Conservation (phyloP, 2,888 invertebrate species). For the Drosophila mercatorum region DNA sequence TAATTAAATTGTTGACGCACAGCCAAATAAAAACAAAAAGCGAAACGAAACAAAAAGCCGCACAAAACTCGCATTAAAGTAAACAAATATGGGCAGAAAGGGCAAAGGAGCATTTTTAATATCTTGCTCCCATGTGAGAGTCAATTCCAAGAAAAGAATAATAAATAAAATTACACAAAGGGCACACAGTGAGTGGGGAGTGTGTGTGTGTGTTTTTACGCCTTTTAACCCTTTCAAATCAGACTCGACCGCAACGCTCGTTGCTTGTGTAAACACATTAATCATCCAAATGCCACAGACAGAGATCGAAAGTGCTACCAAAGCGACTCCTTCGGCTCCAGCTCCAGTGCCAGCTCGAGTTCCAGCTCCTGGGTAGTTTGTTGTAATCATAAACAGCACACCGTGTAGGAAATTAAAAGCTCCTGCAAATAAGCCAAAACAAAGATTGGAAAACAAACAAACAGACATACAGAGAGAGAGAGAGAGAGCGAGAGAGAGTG, state of each 20-base stretch:
- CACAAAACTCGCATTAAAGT: slow-evolving; percentile 20
- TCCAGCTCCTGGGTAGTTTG: slow-evolving; percentile 33
- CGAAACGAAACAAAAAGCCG: slow-evolving; percentile 5
- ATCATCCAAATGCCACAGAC: slow-evolving; percentile 80
- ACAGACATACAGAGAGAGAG: not conserved
- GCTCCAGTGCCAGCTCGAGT: not conserved
- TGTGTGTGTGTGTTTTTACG: slow-evolving; percentile 64
- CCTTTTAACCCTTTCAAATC: slow-evolving; percentile 80
- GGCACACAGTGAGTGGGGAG: slow-evolving; percentile 22
- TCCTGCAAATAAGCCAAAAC: slow-evolving; percentile 48
- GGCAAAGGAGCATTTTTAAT: slow-evolving; percentile 55
- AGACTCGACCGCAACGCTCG: slow-evolving; percentile 76
- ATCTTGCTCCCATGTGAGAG: slow-evolving; percentile 57
- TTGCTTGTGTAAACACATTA: slow-evolving; percentile 79
- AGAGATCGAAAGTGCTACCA: slow-evolving; percentile 78
- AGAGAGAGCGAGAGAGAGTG: slow-evolving; percentile 13
- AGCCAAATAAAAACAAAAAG: slow-evolving; percentile 41
- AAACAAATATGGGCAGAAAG: slow-evolving; percentile 33
- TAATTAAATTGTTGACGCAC: slow-evolving; percentile 73
- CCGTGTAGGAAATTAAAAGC: slow-evolving; percentile 75
- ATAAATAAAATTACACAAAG: slow-evolving; percentile 70
- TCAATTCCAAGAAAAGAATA: slow-evolving; percentile 71
- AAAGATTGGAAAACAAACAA: slow-evolving; percentile 15
- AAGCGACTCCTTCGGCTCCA: slow-evolving; percentile 22
- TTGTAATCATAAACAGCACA: slow-evolving; percentile 71